phyloP scores from a whole-genome alignment of 2,888 invertebrate genomes.

The Axea sp. region DNA sequence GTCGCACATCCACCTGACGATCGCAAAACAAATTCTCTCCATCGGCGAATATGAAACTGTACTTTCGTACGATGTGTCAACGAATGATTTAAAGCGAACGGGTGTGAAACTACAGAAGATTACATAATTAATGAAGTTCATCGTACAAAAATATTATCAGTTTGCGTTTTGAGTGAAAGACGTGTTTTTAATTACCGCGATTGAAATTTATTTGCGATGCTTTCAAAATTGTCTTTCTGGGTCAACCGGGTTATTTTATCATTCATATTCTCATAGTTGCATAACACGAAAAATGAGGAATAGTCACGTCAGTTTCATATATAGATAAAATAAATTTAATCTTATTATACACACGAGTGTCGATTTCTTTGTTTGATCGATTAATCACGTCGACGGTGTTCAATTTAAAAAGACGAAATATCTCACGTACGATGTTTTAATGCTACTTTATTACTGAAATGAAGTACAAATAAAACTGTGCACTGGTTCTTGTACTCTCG shows the following conservation, averaged over 20 bases:
- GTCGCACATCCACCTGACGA: background rate
- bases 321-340: slow-evolving; percentile 21
- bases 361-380: slow-evolving; percentile 50
- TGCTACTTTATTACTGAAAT: too few relatives aligned
- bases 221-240: slow-evolving; percentile 1
- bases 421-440: too few relatives aligned
- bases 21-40: slow-evolving; percentile 17
- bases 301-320: slow-evolving; percentile 40
- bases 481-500: too few relatives aligned
- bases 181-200: background rate
- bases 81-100: slow-evolving; percentile 1
- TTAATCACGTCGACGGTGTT: slow-evolving; percentile 25
- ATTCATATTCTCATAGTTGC: slow-evolving; percentile 30
- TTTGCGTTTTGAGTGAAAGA: too few relatives aligned
- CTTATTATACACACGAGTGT: slow-evolving; percentile 18
- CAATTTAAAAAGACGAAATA: too few relatives aligned
- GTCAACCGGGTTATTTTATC: slow-evolving; percentile 28
- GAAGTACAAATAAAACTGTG: too few relatives aligned
- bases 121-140: background rate
- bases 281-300: slow-evolving; percentile 44
- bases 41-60: background rate
- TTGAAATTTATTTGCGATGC: background rate
- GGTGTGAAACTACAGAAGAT: background rate
- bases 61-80: slow-evolving; percentile 4
- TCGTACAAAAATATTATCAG: too few relatives aligned